Base-by-base conservation (phyloP, 2,888 invertebrate species). In the Nephrocerus scutellatus region DNA sequence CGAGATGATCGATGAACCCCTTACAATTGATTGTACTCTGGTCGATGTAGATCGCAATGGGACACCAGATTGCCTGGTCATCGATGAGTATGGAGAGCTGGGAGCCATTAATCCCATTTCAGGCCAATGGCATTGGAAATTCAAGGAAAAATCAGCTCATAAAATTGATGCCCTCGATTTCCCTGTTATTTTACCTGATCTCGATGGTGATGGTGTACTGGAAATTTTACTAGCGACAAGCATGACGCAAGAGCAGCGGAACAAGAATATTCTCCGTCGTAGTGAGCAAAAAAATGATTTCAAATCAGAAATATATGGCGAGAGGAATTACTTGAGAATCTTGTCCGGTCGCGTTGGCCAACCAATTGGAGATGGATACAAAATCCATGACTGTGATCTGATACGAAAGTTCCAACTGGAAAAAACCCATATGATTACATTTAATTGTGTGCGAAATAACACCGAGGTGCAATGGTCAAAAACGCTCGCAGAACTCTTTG, bases 31-130 rank as follows among this genome's bases (percentile, higher is more conserved):
- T 57, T 88, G 88, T 56, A 73, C 77, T 16, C 65, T 82, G 2
- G 70, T 86, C 36, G 86, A 87, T 68, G 76, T 81, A 0, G 80
- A 84, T 60, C 72, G 70, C 34, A 82, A 85, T 58, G 80, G 78
- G 8, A 74, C 76, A 36, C 74, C 78, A 9, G 85, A 87, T 55
- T 88, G 88, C 50, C 71, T 88, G 37, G 75, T 87, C 5, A 73
- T 82, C 13, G 84, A 85, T 15, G 75, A 80, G 21, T 77, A 76
- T 47, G 84, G 84, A 0, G 69, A 79, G 39, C 49, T 77, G 44
- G 73, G 74, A 30, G 75, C 74, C 28, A 72, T 81, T 9, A 74
- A 80, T 55, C 74, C 79, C 5, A 66, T 74, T 6, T 73, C 77
- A 12, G 80, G 80, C 6, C 41, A 75, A 67, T 51, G 75, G 76